Evolutionary conservation across 2,113 vertebrate genomes (phyloP), one percentile per base, ranked within the genome.

Genomic region (Edolisoma coerulescens): DNA sequence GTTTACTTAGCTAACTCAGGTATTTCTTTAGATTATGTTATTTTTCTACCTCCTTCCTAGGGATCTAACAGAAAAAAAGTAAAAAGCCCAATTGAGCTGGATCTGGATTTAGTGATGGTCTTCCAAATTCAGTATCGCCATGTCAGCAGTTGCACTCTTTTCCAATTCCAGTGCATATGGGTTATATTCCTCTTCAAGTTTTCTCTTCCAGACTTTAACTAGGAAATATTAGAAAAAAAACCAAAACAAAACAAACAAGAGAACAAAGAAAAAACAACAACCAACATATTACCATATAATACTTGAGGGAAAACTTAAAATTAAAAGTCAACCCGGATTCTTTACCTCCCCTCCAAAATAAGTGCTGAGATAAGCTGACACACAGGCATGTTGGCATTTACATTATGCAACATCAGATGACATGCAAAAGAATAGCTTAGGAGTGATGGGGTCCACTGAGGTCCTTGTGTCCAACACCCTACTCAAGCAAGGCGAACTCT

Each of bases 181-280:
- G 45, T 96, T 97, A 95, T 98, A 98, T 22, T 97, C 96, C 2
- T 96, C 97, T 95, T 98, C 97, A 92, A 98, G 97, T 65, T 98
- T 98, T 91, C 81, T 97, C 93, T 92, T 98, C 98, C 98, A 98
- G 74, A 98, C 91, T 94, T 98, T 97, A 95, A 98, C 98, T 98
- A 93, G 16, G 15, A 44, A 93, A 65, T 37, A 82, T 90, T 65
- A 75, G 16, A 35, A 39, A 27, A 60, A 21, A 19, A 57, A 20
- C 15, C 10, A n/a, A 69, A 52, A 22, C 2, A 35, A 35, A 59
- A 35, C 3, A 33, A 52, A 84, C 16, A 53, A 47, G n/a, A 93
- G 56, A 74, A 59, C 9, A 69, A n/a, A 63, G 9, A 15, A 63
- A 63, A 77, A 63, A 32, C 22, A 35, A 49, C 14, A 86, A 30